Evolutionary conservation across 2,797 vertebrate genomes (phyloP).

Genomic region (Sebastes minor): DNA sequence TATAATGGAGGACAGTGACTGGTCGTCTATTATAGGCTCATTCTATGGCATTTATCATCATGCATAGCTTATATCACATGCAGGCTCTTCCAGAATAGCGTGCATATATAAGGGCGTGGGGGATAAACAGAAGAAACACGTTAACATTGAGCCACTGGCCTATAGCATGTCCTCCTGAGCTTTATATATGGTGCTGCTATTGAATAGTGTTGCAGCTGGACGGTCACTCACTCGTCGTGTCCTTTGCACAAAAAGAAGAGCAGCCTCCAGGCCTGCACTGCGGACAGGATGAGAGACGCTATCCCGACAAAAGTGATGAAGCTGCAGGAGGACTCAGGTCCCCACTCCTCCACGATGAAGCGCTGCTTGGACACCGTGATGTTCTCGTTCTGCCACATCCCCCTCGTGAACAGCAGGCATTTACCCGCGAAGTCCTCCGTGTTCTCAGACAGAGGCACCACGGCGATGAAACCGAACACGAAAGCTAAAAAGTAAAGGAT

Average conservation of each 20-base stretch:
- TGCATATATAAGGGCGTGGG: neutral
- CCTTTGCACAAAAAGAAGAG: slow-evolving; percentile 97
- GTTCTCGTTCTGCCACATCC: slow-evolving; percentile 99
- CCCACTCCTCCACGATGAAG: slow-evolving; percentile 98
- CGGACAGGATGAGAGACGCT: slow-evolving; percentile 92
- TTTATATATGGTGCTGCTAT: neutral
- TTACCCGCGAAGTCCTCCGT: slow-evolving; percentile 92
- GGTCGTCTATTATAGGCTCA: neutral
- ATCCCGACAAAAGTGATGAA: slow-evolving; percentile 93
- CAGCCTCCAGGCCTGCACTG: slow-evolving; percentile 93
- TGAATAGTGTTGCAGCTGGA: neutral
- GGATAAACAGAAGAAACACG: neutral
- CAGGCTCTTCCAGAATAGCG: neutral
- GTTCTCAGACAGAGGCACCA: slow-evolving; percentile 95
- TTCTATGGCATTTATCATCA: neutral
- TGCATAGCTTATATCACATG: neutral
- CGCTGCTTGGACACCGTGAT: slow-evolving; percentile 93
- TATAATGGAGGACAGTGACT: slow-evolving; percentile 27
- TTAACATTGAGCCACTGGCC: neutral
- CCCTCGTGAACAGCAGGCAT: slow-evolving; percentile 95
- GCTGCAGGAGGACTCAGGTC: slow-evolving; percentile 92
- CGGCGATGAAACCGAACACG: slow-evolving; percentile 91
- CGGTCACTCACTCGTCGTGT: slow-evolving; percentile 93
- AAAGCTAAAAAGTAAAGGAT: slow-evolving; percentile 92
- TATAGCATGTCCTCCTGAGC: neutral